Evolutionary conservation across 2,888 invertebrate genomes (phyloP), one percentile per base, ranked within the genome.

Genomic region (Rhagium mordax): DNA sequence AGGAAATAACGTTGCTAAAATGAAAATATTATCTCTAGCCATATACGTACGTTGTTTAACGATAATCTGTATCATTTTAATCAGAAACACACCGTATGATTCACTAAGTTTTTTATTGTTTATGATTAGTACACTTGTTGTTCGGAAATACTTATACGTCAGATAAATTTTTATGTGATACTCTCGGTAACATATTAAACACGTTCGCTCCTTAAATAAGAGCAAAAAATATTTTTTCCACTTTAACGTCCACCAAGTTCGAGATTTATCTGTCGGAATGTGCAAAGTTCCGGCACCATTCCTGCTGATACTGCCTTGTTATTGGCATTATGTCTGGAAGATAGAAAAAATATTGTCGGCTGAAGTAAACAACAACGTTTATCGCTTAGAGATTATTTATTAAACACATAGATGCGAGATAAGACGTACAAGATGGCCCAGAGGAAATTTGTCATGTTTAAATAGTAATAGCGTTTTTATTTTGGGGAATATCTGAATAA

Each of bases 251-350:
- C 41, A 41, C 41, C n/a, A 41, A 80, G 78, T 78, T 81, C 74
- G 74, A 76, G 76, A 78, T 79, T 79, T 79, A 80, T 81, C 80
- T 29, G 49, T 15, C 18, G 57, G 75, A 74, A 76, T 75, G 78
- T 77, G 79, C 77, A 77, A 81, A 80, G 76, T 80, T 79, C 70
- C 74, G 76, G 71, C 74, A 71, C 24, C 62, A n/a, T 41, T n/a
- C n/a, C 41, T n/a, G 15, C 51, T 49, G 66, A 66, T 53, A 66
- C 53, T 65, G 66, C 66, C 48, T 41, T 53, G 70, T 16, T 55
- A 53, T 61, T 51, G 70, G 24, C 70, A 53, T 67, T 59, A 24
- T 51, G 20, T 62, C 62, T 49, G 51, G 21, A 20, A 27, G 49
- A 64, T 48, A 33, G 18, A 16, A 59, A 18, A 33, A 16, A 16